Conservation (phyloP, 1,140 invertebrate species). For the Acromyrmex heyeri region DNA sequence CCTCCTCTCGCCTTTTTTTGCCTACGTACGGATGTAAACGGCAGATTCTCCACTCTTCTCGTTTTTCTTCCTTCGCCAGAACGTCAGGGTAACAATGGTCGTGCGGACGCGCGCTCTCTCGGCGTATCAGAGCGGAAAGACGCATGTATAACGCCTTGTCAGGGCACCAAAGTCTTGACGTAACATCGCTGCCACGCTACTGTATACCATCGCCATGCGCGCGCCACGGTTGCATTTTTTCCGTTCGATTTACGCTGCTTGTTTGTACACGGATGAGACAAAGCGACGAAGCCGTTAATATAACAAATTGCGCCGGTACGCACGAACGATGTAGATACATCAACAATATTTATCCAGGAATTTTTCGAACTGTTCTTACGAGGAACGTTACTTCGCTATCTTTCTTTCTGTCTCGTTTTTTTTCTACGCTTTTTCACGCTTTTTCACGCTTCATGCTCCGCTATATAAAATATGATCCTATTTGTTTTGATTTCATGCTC, state of each 20-base stretch:
- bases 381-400: not conserved
- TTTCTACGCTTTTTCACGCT: not conserved
- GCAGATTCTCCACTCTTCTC: conserved; percentile 46
- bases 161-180: conserved; percentile 34
- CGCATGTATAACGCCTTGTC: conserved; percentile 27
- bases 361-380: not conserved
- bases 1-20: not conserved
- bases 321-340: not conserved
- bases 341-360: not conserved
- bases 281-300: conserved; percentile 45
- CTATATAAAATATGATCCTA: not conserved
- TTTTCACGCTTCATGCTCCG: not conserved
- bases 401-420: not conserved
- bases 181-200: conserved; percentile 25
- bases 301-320: conserved; percentile 8
- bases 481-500: conserved; percentile 32
- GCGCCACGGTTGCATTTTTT: not conserved
- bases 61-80: conserved; percentile 58
- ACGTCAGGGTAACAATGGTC: conserved; percentile 67
- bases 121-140: conserved; percentile 66
- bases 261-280: conserved; percentile 51
- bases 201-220: not conserved
- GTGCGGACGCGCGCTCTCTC: conserved; percentile 36
- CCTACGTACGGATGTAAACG: conserved; percentile 48
- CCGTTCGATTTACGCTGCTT: not conserved